A percentile compares a stretch with the other conserved stretches of the same genome.
Evolutionary conservation across 2,113 vertebrate species (phyloP).

Genomic region (Callionymus lyra): DNA sequence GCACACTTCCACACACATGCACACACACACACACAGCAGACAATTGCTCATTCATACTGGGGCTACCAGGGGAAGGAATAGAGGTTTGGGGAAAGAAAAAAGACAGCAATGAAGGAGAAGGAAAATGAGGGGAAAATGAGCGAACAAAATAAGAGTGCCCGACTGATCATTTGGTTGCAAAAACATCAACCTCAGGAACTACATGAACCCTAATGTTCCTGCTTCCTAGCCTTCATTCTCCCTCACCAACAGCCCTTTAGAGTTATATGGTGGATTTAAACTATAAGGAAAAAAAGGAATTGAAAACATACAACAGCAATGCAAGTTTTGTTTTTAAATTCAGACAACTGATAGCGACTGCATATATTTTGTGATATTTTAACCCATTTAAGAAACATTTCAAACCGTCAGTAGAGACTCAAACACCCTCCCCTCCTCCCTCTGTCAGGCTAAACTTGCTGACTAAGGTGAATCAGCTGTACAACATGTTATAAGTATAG

Average conservation of each 20-base stretch:
- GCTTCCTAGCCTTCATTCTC: too few relatives aligned
- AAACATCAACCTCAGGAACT: constrained; percentile 37
- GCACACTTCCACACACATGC: constrained; percentile 4
- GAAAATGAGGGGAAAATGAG: constrained; percentile 36
- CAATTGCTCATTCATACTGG: constrained; percentile 53
- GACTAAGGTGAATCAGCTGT: constrained; percentile 47
- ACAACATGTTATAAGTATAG: constrained; percentile 25
- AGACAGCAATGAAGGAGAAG: constrained; percentile 11
- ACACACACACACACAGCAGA: constrained; percentile 18
- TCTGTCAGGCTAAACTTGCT: constrained; percentile 33
- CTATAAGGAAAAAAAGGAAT: too few relatives aligned
- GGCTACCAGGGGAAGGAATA: constrained; percentile 17
- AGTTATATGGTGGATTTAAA: too few relatives aligned
- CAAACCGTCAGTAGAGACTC: too few relatives aligned
- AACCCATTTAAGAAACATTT: not conserved
- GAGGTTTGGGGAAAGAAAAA: constrained; percentile 8
- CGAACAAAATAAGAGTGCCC: constrained; percentile 31
- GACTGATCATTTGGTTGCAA: constrained; percentile 35
- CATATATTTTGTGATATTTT: constrained; percentile 40
- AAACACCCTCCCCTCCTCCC: not conserved
- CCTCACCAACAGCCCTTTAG: too few relatives aligned
- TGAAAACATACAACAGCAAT: too few relatives aligned
- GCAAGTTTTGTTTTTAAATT: too few relatives aligned
- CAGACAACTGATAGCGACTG: constrained; percentile 29
- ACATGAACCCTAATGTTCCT: constrained; percentile 11